phyloP scores from a whole-genome alignment of 2,888 invertebrate species.

The Rugalucina vietnamica region DNA sequence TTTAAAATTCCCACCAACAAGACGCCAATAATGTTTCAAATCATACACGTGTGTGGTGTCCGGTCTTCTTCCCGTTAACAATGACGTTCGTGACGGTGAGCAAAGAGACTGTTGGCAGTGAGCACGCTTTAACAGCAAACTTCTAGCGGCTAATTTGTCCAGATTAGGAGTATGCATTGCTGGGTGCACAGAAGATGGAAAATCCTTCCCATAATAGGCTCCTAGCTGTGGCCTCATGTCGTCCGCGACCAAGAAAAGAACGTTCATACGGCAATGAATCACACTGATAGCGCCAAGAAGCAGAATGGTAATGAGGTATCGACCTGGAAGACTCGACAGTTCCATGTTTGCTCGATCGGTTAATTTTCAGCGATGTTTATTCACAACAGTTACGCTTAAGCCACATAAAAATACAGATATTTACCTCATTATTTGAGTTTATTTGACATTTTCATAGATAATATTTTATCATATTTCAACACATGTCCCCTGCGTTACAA shows the following conservation, averaged over 20 bases:
- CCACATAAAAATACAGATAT: no score
- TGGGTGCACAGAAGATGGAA: constrained; percentile 64
- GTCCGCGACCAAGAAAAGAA: no score
- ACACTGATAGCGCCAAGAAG: background rate
- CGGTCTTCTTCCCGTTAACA: constrained; percentile 60
- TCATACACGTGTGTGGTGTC: constrained; percentile 66
- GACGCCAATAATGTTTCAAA: constrained; percentile 51
- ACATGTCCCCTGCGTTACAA: no score
- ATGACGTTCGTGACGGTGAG: constrained; percentile 60
- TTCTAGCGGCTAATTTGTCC: constrained; percentile 64
- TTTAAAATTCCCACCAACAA: constrained; percentile 58
- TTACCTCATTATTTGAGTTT: no score
- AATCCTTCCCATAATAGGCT: constrained; percentile 52
- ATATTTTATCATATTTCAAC: no score
- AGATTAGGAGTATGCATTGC: constrained; percentile 68
- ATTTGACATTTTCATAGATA: no score
- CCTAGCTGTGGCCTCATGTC: constrained; percentile 65
- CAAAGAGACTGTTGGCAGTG: constrained; percentile 63
- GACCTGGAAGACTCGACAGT: no score
- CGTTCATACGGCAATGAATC: no score
- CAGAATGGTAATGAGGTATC: background rate
- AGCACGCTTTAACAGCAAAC: constrained; percentile 64
- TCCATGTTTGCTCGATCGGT: no score
- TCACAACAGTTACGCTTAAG: no score
- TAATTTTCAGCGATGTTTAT: no score